Conservation (phyloP, 1,140 invertebrate species). For the Plodia interpunctella region DNA sequence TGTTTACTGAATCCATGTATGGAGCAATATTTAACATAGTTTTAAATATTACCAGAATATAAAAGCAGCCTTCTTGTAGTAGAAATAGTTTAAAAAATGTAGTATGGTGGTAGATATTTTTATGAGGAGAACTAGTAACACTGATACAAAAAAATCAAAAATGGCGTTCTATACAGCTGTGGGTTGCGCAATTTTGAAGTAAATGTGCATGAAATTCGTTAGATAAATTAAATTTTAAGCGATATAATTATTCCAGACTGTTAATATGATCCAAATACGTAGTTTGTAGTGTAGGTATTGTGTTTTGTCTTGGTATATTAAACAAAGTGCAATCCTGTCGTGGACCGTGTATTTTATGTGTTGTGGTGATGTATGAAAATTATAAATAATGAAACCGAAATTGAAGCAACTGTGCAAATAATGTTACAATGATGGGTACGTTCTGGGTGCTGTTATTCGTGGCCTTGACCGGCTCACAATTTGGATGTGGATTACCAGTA, state of each 20-base stretch:
- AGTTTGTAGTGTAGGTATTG: constrained; percentile 45
- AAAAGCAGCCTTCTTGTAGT: not conserved
- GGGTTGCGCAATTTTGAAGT: constrained; percentile 74
- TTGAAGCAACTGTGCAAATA: constrained; percentile 70
- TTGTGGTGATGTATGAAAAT: constrained; percentile 72
- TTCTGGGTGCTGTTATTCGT: constrained; percentile 68
- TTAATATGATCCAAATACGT: constrained; percentile 46
- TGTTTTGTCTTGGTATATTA: constrained; percentile 43
- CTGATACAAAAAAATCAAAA: constrained; percentile 68
- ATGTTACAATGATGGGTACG: constrained; percentile 67
- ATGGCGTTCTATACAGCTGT: constrained; percentile 75
- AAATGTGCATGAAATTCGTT: constrained; percentile 66
- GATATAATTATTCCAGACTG: constrained; percentile 44
- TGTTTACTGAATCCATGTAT: no score
- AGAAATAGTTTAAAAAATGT: not conserved
- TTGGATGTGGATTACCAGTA: constrained; percentile 58
- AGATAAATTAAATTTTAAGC: constrained; percentile 52
- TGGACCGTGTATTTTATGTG: constrained; percentile 73
- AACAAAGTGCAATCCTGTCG: constrained; percentile 56
- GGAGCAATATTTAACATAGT: no score
- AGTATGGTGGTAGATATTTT: constrained; percentile 3
- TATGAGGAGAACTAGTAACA: constrained; percentile 28
- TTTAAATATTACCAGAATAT: no score
- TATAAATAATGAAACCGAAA: constrained; percentile 73
- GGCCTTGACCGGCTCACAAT: constrained; percentile 53